Percentiles rank a stretch among this genome's conserved stretches.
Conservation (phyloP, 2,888 invertebrate species). For the Melolontha melolontha region DNA sequence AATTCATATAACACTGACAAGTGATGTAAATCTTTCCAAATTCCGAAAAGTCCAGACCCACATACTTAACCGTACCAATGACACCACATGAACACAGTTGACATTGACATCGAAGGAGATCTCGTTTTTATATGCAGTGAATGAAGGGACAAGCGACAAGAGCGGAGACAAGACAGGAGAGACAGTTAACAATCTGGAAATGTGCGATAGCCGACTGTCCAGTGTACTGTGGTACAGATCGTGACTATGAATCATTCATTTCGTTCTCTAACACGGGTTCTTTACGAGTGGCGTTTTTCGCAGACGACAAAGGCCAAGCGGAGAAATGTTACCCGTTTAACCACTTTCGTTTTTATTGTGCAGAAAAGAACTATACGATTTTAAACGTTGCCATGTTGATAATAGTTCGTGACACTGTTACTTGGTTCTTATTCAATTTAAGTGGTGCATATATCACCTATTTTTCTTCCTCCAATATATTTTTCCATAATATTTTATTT, state of each 20-base stretch:
- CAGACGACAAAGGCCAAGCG: constrained; percentile 11
- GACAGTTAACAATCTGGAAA: constrained; percentile 35
- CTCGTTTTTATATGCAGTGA: constrained; percentile 39
- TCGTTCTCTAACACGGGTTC: constrained; percentile 26
- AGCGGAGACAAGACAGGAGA: constrained; percentile 16
- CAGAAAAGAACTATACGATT: constrained; percentile 17
- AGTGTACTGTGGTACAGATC: constrained; percentile 21
- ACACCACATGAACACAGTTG: constrained; percentile 2
- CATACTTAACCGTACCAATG: not conserved
- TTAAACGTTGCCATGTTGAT: no score
- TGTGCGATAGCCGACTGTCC: constrained; percentile 11
- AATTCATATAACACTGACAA: no score
- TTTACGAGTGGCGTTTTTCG: constrained; percentile 17
- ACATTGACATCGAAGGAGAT: constrained; percentile 44
- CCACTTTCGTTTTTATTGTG: constrained; percentile 23
- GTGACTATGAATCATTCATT: constrained; percentile 46
- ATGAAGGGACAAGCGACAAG: not conserved
- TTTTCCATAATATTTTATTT: no score
- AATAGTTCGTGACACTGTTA: no score
- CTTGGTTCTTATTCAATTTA: no score
- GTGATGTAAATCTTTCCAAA: constrained; percentile 21
- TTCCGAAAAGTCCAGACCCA: constrained; percentile 22
- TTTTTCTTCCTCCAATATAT: no score
- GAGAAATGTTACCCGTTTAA: constrained; percentile 12
- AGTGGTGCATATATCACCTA: no score